phyloP scores from a whole-genome alignment of 1,140 invertebrate genomes.

The Armadillidium nasatum region DNA sequence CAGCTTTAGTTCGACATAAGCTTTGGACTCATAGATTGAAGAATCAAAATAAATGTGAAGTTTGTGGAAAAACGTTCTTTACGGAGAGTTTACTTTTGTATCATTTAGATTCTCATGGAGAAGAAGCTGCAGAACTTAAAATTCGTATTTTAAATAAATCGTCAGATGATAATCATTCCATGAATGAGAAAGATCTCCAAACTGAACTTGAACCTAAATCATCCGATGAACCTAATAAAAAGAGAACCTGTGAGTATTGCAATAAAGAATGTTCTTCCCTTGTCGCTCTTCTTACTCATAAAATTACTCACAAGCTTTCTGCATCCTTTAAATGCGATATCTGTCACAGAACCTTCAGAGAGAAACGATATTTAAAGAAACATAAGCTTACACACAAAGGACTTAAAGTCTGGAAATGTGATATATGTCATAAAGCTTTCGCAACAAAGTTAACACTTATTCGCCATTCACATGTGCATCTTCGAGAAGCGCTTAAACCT shows the following conservation, averaged over 20 bases:
- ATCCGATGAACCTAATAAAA: not conserved
- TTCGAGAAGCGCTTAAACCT: slow-evolving; percentile 39
- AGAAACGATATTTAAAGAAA: slow-evolving; percentile 42
- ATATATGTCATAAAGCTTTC: slow-evolving; percentile 45
- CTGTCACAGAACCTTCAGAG: slow-evolving; percentile 42
- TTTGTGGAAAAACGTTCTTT: slow-evolving; percentile 44
- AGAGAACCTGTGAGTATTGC: slow-evolving; percentile 38
- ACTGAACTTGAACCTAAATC: not conserved
- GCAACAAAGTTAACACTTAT: slow-evolving; percentile 41
- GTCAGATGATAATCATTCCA: slow-evolving; percentile 6
- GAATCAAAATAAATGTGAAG: slow-evolving; percentile 43
- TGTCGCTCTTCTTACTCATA: slow-evolving; percentile 47
- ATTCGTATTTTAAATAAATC: slow-evolving; percentile 17
- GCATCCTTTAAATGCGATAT: slow-evolving; percentile 49
- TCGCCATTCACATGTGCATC: slow-evolving; percentile 41
- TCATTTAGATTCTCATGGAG: slow-evolving; percentile 41
- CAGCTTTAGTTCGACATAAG: slow-evolving; percentile 41
- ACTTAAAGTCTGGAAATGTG: slow-evolving; percentile 44
- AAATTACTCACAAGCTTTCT: slow-evolving; percentile 51
- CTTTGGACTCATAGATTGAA: slow-evolving; percentile 42
- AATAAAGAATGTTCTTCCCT: slow-evolving; percentile 35
- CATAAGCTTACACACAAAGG: slow-evolving; percentile 43
- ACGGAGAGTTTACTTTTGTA: slow-evolving; percentile 37
- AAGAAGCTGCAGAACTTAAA: slow-evolving; percentile 35
- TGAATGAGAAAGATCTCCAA: slow-evolving; percentile 7